Conservation (phyloP, 2,888 invertebrate genomes). For the Danaus chrysippus region DNA sequence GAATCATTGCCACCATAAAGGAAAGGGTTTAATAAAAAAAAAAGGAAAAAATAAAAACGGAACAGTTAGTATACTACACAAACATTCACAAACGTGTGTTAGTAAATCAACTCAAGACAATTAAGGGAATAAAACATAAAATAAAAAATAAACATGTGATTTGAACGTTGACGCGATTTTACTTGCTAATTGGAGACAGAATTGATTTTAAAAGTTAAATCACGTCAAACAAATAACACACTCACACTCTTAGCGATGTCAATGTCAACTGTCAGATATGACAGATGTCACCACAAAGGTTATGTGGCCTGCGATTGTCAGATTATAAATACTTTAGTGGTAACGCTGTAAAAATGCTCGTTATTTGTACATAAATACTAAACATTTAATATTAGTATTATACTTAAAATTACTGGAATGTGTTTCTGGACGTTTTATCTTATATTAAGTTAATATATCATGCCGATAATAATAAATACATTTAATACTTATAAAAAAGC, state of each 20-base stretch:
- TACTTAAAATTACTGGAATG: conserved; percentile 36
- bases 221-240: conserved; percentile 24
- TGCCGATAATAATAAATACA: conserved; percentile 1
- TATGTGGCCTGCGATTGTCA: conserved; percentile 55
- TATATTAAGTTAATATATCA: not conserved
- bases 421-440: conserved; percentile 11
- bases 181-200: conserved; percentile 18
- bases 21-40: conserved; percentile 35
- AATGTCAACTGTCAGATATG: conserved; percentile 25
- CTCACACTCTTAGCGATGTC: conserved; percentile 16
- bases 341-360: conserved; percentile 46
- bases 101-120: conserved; percentile 27
- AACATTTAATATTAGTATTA: conserved; percentile 22
- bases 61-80: conserved; percentile 60
- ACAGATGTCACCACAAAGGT: conserved; percentile 20
- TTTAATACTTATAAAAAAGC: not conserved
- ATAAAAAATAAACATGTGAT: conserved; percentile 26
- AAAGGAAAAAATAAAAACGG: conserved; percentile 44
- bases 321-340: conserved; percentile 38
- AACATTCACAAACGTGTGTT: conserved; percentile 31
- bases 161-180: conserved; percentile 26
- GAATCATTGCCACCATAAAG: conserved; percentile 55
- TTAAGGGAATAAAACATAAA: conserved; percentile 23
- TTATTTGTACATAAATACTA: conserved; percentile 51
- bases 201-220: conserved; percentile 21